phyloP scores from a whole-genome alignment of 2,797 vertebrate species.

The Sebastes oblongus region DNA sequence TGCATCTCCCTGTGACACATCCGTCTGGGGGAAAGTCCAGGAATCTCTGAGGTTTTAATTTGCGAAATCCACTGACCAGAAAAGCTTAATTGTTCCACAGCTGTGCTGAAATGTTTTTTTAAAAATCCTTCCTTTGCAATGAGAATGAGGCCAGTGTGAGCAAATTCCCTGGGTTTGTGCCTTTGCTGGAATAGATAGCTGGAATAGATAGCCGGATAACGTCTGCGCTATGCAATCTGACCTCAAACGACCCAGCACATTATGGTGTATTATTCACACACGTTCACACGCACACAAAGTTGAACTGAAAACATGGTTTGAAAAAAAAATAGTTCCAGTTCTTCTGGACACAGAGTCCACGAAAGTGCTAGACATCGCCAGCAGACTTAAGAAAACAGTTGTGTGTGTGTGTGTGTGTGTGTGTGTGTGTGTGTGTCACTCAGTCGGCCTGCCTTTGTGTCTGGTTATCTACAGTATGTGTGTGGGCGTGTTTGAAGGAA shows the following conservation, averaged over 20 bases:
- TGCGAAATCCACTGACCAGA: slow-evolving; percentile 8
- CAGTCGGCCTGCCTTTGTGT: background rate
- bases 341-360: slow-evolving; percentile 22
- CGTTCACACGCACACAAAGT: background rate
- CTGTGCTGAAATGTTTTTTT: slow-evolving; percentile 15
- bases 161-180: slow-evolving; percentile 32
- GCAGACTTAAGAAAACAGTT: slow-evolving; percentile 22
- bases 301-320: slow-evolving; percentile 24
- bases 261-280: slow-evolving; percentile 32
- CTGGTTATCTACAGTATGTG: background rate
- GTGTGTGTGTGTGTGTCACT: background rate
- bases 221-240: slow-evolving; percentile 51
- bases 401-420: background rate
- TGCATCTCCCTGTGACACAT: slow-evolving; percentile 26
- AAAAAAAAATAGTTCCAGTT: slow-evolving; percentile 10
- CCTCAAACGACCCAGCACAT: slow-evolving; percentile 55
- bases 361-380: slow-evolving; percentile 50
- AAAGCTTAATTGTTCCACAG: slow-evolving; percentile 37
- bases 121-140: background rate
- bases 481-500: slow-evolving; percentile 14
- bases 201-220: slow-evolving; percentile 43
- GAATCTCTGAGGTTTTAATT: slow-evolving; percentile 24
- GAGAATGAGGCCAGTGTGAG: slow-evolving; percentile 33
- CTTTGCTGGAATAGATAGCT: slow-evolving; percentile 28
- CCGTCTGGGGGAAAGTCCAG: slow-evolving; percentile 14